Percentiles rank a stretch among this genome's conserved stretches.
phyloP scores from a whole-genome alignment of 2,888 invertebrate species.

The Kuschelorhynchus macadamiae region DNA sequence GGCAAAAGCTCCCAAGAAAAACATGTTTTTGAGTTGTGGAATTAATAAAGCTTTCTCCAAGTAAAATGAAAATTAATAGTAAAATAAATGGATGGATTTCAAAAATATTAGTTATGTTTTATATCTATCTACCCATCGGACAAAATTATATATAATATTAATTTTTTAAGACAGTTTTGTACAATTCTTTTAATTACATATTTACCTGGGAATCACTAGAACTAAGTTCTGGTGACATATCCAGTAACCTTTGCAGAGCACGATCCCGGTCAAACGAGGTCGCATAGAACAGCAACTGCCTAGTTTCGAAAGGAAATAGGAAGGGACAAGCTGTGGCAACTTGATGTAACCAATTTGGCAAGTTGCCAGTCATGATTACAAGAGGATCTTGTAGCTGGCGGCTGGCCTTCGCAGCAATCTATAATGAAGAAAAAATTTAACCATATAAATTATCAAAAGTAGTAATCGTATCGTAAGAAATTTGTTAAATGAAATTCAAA shows the following conservation, averaged over 20 bases:
- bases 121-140: no score
- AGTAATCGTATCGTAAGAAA: no score
- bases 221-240: conserved; percentile 90
- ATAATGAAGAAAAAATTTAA: background rate
- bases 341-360: conserved; percentile 89
- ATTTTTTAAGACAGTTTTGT: no score
- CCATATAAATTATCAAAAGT: background rate
- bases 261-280: conserved; percentile 98
- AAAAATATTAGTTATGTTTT: no score
- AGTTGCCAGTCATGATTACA: conserved; percentile 98
- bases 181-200: no score
- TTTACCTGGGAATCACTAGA: conserved; percentile 79
- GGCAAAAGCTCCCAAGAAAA: no score
- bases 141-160: no score
- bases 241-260: conserved; percentile 94
- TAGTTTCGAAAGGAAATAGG: conserved; percentile 96
- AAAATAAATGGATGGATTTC: no score
- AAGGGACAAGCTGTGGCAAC: conserved; percentile 81
- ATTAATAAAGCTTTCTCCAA: no score
- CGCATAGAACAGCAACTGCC: conserved; percentile 96
- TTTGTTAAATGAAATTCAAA: no score
- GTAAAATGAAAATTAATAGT: no score
- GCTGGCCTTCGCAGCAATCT: conserved; percentile 93
- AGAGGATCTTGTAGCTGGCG: conserved; percentile 97
- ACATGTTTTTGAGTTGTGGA: no score